Evolutionary conservation across 2,888 invertebrate genomes (phyloP).

Genomic region (Sinohyriopsis cumingii): DNA sequence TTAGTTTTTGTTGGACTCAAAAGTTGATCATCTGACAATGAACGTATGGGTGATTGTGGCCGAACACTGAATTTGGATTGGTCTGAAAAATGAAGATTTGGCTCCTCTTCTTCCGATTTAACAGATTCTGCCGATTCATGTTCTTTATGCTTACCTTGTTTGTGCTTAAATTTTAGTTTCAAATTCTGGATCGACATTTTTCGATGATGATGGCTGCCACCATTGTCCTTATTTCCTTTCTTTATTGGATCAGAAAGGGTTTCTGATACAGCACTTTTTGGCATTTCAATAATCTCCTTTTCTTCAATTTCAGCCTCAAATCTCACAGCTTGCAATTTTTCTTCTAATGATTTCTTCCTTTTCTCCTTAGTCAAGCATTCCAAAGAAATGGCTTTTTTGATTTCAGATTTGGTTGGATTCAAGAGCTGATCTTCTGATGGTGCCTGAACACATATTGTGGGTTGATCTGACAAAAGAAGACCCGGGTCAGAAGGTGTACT

Average conservation of each 20-base stretch:
- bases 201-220: background rate
- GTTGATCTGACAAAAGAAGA: too few species aligned
- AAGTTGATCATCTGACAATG: background rate
- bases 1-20: constrained; percentile 9
- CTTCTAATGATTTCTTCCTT: too few species aligned
- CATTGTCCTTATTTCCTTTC: constrained; percentile 3
- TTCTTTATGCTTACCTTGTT: constrained; percentile 6
- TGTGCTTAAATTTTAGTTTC: constrained; percentile 33
- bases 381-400: constrained; percentile 19
- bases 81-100: too few species aligned
- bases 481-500: too few species aligned
- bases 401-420: constrained; percentile 10
- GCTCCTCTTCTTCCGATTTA: too few species aligned
- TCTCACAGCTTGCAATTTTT: too few species aligned
- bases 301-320: too few species aligned
- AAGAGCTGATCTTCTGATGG: background rate
- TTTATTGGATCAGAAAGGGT: constrained; percentile 9
- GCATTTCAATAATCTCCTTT: too few species aligned
- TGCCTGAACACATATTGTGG: too few species aligned
- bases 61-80: too few species aligned
- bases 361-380: constrained; percentile 14
- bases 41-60: too few species aligned
- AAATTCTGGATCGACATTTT: constrained; percentile 27
- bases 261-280: background rate
- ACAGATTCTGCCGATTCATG: too few species aligned